phyloP scores from a whole-genome alignment of 30 jellyfish, hydroid and myxozoan species.

The Clytia hemisphaerica region DNA sequence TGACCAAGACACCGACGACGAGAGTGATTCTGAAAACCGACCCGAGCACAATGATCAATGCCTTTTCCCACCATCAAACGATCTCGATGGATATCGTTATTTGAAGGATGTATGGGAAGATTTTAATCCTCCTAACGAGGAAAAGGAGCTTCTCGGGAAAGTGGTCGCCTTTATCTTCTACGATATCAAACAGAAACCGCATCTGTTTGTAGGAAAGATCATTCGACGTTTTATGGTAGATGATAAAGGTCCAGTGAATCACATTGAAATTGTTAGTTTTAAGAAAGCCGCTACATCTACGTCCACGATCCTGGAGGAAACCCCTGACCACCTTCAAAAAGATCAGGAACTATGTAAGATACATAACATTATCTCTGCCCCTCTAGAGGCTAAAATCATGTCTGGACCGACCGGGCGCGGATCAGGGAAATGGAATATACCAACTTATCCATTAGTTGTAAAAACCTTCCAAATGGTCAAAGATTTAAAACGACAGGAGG shows the following conservation, averaged over 20 bases:
- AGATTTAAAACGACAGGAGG: background rate
- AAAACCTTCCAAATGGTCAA: background rate
- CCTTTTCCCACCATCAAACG: background rate
- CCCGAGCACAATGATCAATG: background rate
- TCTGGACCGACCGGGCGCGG: constrained; percentile 1
- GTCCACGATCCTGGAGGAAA: background rate
- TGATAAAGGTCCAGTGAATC: background rate
- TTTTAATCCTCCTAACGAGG: background rate
- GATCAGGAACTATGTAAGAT: too few species aligned
- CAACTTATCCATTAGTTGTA: background rate
- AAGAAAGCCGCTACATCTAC: background rate
- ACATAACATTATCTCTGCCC: background rate
- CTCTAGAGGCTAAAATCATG: background rate
- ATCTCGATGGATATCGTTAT: background rate
- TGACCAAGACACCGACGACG: background rate
- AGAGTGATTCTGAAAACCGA: background rate
- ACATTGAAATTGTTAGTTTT: background rate
- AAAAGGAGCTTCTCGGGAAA: background rate
- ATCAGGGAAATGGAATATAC: background rate
- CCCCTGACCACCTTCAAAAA: too few species aligned
- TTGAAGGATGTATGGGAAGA: background rate
- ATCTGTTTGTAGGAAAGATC: background rate
- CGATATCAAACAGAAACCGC: background rate
- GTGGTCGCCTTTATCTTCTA: background rate
- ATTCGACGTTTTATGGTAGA: background rate